Conservation (phyloP, 2,888 invertebrate species). For the Archaeoteleia sp. region DNA sequence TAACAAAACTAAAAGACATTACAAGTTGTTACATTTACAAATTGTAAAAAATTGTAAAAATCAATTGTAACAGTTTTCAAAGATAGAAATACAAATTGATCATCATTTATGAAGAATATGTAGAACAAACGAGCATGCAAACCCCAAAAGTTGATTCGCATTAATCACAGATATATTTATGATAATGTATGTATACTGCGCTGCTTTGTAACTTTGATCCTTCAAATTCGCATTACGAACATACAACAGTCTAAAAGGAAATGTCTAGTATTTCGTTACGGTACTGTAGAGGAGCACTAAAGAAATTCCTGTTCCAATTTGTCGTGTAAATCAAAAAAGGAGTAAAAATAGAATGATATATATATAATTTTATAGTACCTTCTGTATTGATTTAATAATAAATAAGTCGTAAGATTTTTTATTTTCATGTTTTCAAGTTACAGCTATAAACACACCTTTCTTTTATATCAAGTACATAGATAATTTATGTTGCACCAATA, state of each 20-base stretch:
- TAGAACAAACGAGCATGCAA: not conserved
- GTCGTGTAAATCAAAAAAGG: conserved; percentile 36
- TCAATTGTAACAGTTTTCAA: no score
- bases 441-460: not conserved
- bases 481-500: no score
- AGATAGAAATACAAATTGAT: no score
- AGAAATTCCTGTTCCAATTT: conserved; percentile 43
- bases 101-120: conserved; percentile 5
- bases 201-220: conserved; percentile 21
- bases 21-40: no score
- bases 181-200: conserved; percentile 19
- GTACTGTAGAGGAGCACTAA: conserved; percentile 19
- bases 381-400: conserved; percentile 34
- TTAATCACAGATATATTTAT: conserved; percentile 13
- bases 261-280: conserved; percentile 12
- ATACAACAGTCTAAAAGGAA: conserved; percentile 31
- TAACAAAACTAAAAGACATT: no score
- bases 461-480: no score
- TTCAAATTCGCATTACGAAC: conserved; percentile 24
- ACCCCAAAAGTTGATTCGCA: conserved; percentile 19
- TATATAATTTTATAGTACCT: conserved; percentile 21
- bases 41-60: no score
- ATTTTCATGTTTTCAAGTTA: not conserved
- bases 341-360: not conserved
- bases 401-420: conserved; percentile 1